A percentile compares a stretch with the other conserved stretches of the same genome.
Evolutionary conservation across 2,888 invertebrate species (phyloP).

Genomic region (Callyntrura guangdongensis): DNA sequence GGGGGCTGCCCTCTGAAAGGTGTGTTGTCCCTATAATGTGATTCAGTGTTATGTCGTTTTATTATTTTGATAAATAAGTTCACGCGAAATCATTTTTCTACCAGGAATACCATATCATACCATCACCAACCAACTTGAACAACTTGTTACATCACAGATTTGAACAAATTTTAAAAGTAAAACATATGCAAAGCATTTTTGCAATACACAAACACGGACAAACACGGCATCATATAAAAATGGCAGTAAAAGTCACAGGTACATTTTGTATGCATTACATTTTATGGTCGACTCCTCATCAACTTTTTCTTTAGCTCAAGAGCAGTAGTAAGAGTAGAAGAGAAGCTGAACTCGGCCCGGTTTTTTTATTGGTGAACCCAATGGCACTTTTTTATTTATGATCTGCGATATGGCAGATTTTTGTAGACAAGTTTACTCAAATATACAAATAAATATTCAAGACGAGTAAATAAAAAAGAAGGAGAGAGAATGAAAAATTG

Average conservation of each 20-base stretch:
- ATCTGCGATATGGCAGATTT: not conserved
- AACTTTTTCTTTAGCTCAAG: not conserved
- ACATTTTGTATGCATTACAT: slow-evolving; percentile 21
- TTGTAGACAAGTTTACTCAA: slow-evolving; percentile 14
- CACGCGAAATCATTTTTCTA: not conserved
- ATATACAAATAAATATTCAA: slow-evolving; percentile 41
- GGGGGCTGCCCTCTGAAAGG: no score
- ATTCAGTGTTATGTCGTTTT: no score
- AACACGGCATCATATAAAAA: not conserved
- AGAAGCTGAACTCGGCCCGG: not conserved
- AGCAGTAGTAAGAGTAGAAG: no score
- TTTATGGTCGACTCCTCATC: slow-evolving; percentile 34
- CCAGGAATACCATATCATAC: not conserved
- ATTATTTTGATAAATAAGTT: not conserved
- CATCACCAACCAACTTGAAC: not conserved
- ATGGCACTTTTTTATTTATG: slow-evolving; percentile 36
- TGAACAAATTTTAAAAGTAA: slow-evolving; percentile 10
- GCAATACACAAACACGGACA: not conserved
- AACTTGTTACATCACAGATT: no score
- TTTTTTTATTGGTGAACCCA: slow-evolving; percentile 23
- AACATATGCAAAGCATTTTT: slow-evolving; percentile 21
- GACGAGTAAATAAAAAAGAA: slow-evolving; percentile 1
- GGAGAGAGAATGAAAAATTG: not conserved
- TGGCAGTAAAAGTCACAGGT: slow-evolving; percentile 50
- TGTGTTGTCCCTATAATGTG: no score